These are phyloP conservation scores for Silurus lanzhouensis DNA, from an alignment of 2,797 vertebrate genomes.

Conservation along the genomic window DNA sequence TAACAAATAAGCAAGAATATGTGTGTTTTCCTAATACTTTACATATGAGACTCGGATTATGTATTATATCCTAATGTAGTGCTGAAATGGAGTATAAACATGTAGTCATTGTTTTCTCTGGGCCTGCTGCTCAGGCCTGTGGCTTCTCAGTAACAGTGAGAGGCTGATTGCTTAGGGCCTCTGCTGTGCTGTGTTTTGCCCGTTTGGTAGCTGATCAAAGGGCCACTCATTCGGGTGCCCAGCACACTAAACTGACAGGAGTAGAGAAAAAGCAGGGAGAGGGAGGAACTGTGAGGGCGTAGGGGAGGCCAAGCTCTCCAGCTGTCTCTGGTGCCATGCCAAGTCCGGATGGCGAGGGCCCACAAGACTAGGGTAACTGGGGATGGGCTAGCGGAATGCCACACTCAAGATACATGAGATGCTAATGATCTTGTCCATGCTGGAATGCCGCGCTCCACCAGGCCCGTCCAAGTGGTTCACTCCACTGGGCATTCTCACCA, in stretches of 20 bases:
- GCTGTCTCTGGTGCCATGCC: slow-evolving; percentile 68
- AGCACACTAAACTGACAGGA: slow-evolving; percentile 66
- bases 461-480: slow-evolving; percentile 52
- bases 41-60: background rate
- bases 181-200: slow-evolving; percentile 50
- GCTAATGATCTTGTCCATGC: slow-evolving; percentile 57
- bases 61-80: slow-evolving; percentile 11
- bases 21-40: background rate
- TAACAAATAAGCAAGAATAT: background rate
- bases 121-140: slow-evolving; percentile 20
- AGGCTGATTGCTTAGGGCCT: slow-evolving; percentile 40
- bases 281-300: slow-evolving; percentile 20
- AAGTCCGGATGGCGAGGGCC: slow-evolving; percentile 53
- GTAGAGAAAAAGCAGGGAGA: slow-evolving; percentile 29
- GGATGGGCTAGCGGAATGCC: slow-evolving; percentile 51
- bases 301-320: slow-evolving; percentile 62
- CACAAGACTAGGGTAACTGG: slow-evolving; percentile 38
- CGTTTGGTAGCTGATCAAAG: slow-evolving; percentile 69
- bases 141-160: slow-evolving; percentile 24
- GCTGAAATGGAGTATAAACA: slow-evolving; percentile 7
- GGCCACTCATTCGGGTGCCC: slow-evolving; percentile 54
- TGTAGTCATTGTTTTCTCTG: slow-evolving; percentile 7
- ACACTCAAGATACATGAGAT: slow-evolving; percentile 48
- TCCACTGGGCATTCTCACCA: slow-evolving; percentile 62
- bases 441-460: slow-evolving; percentile 53